Evolutionary conservation across 2,113 vertebrate species (phyloP).

Genomic region (Vulpes ferrilata): DNA sequence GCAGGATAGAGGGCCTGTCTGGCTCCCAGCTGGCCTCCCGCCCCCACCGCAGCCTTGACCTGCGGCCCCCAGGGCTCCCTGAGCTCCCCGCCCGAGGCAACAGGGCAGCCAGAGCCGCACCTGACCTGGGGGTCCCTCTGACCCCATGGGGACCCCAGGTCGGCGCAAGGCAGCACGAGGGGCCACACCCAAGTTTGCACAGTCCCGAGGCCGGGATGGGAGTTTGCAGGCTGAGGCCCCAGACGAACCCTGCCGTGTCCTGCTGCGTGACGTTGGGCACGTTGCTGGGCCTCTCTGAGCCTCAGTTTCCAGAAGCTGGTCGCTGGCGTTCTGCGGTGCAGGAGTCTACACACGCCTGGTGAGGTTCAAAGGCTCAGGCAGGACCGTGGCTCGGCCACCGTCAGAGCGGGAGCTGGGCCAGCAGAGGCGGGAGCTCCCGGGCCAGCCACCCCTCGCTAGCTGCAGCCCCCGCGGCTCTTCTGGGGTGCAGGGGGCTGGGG

Average conservation of each 20-base stretch:
- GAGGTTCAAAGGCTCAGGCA: neutral
- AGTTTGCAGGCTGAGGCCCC: neutral
- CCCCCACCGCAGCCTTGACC: accelerated
- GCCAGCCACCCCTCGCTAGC: neutral
- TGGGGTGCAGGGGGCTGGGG: neutral
- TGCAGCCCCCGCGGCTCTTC: neutral
- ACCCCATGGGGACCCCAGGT: neutral
- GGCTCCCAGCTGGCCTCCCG: neutral
- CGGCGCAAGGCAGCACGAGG: accelerated
- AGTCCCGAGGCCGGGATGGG: neutral
- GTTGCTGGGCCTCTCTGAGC: neutral
- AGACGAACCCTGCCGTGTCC: neutral
- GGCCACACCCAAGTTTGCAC: neutral
- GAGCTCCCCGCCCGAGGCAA: neutral
- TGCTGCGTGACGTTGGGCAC: neutral
- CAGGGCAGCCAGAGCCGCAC: accelerated
- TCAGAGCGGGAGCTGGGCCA: neutral
- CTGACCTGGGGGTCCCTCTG: accelerated
- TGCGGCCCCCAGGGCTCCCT: neutral
- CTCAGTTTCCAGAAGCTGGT: neutral
- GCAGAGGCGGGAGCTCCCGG: neutral
- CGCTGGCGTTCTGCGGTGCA: neutral
- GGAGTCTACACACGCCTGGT: neutral
- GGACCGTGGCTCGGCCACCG: neutral
- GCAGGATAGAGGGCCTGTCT: neutral